phyloP scores from a whole-genome alignment of 1,140 invertebrate genomes.

The Drosophila obscura region DNA sequence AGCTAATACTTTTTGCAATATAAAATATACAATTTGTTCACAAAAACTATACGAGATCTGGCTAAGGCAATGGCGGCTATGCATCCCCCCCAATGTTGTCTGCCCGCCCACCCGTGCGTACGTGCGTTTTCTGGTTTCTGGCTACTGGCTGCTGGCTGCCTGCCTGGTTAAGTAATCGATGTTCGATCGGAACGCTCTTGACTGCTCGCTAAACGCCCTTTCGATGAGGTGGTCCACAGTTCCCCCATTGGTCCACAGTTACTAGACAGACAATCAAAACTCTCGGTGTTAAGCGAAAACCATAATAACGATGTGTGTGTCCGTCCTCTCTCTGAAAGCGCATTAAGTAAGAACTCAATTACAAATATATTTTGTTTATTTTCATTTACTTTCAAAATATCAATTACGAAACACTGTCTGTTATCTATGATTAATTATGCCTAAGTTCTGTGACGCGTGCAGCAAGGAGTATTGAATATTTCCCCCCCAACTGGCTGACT shows the following conservation, averaged over 20 bases:
- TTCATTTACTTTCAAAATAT: slow-evolving; percentile 56
- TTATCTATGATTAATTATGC: slow-evolving; percentile 60
- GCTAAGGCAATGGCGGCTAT: slow-evolving; percentile 20
- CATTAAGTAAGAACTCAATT: slow-evolving; percentile 82
- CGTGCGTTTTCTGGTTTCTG: slow-evolving; percentile 10
- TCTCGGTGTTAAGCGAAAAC: slow-evolving; percentile 62
- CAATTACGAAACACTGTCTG: slow-evolving; percentile 39
- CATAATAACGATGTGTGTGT: slow-evolving; percentile 78
- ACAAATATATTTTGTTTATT: slow-evolving; percentile 68
- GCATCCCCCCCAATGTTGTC: background rate
- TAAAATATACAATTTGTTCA: slow-evolving; percentile 44
- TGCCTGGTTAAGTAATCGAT: slow-evolving; percentile 60
- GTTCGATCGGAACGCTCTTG: slow-evolving; percentile 62
- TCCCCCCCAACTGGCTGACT: slow-evolving; percentile 5
- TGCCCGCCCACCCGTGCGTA: no score
- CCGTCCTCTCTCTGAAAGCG: slow-evolving; percentile 79
- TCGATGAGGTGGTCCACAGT: slow-evolving; percentile 64
- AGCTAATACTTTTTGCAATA: slow-evolving; percentile 37
- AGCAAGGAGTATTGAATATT: slow-evolving; percentile 69
- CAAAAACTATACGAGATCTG: slow-evolving; percentile 37
- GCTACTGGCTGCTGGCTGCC: slow-evolving; percentile 35
- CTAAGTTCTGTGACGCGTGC: slow-evolving; percentile 71
- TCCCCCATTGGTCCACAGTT: slow-evolving; percentile 69
- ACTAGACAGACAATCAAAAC: slow-evolving; percentile 78
- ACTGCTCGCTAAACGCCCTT: slow-evolving; percentile 55